Conservation (phyloP, 2,113 vertebrate genomes). For the Agelaius phoeniceus region DNA sequence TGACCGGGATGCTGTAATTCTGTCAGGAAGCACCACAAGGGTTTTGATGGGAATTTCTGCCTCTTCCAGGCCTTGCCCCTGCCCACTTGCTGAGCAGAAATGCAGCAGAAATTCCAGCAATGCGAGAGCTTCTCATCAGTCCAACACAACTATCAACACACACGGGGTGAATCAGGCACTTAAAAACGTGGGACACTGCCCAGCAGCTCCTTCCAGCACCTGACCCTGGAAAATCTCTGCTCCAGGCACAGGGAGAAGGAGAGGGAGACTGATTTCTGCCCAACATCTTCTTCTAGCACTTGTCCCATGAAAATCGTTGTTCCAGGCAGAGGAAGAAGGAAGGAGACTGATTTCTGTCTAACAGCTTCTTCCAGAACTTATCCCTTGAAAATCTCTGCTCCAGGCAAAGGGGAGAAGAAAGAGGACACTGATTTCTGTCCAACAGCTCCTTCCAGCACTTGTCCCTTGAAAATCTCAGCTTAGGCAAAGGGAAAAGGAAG, state of each 20-base stretch:
- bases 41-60: background rate
- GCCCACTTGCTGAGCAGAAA: background rate
- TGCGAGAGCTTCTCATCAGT: background rate
- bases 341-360: rapidly evolving
- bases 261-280: background rate
- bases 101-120: background rate
- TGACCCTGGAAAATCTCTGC: background rate
- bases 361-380: background rate
- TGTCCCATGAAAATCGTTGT: background rate
- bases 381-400: background rate
- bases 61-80: background rate
- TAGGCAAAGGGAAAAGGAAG: rapidly evolving
- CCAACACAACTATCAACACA: background rate
- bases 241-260: background rate
- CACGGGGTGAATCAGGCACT: background rate
- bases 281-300: too few relatives aligned
- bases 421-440: background rate
- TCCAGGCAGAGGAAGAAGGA: background rate
- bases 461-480: too few relatives aligned
- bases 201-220: background rate
- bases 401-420: background rate
- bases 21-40: too few relatives aligned
- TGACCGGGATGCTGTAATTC: background rate
- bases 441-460: too few relatives aligned
- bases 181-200: background rate